These are phyloP conservation scores for Nymphalis polychloros DNA, from an alignment of 2,888 invertebrate genomes.

Conservation along the genomic window DNA sequence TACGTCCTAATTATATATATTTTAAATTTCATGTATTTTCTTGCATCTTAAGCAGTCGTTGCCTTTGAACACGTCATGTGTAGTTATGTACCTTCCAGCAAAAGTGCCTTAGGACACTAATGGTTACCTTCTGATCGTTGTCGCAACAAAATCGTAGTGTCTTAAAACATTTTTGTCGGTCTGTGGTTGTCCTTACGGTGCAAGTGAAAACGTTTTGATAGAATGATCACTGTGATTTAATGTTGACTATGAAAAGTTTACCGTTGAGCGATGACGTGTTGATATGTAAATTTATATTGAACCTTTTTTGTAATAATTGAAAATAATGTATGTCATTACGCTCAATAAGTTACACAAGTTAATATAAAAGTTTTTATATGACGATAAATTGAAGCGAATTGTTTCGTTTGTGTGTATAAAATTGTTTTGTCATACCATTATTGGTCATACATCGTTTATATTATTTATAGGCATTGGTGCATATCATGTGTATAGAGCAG, in stretches of 20 bases:
- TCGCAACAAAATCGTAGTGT: slow-evolving; percentile 16
- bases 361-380: slow-evolving; percentile 35
- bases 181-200: slow-evolving; percentile 35
- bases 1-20: neutral
- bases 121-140: neutral
- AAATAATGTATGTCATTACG: slow-evolving; percentile 34
- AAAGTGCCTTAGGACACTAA: slow-evolving; percentile 15
- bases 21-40: slow-evolving; percentile 12
- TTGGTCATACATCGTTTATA: slow-evolving; percentile 68
- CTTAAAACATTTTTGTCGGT: slow-evolving; percentile 23
- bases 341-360: slow-evolving; percentile 37
- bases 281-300: slow-evolving; percentile 29
- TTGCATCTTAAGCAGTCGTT: slow-evolving; percentile 26
- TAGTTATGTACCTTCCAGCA: slow-evolving; percentile 26
- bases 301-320: slow-evolving; percentile 16
- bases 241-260: slow-evolving; percentile 55
- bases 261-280: slow-evolving; percentile 44
- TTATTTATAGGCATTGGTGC: slow-evolving; percentile 82
- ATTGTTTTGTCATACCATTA: slow-evolving; percentile 63
- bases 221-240: slow-evolving; percentile 67
- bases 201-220: slow-evolving; percentile 44
- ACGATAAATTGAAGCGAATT: slow-evolving; percentile 13
- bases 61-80: slow-evolving; percentile 26
- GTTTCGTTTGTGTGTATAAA: slow-evolving; percentile 54
- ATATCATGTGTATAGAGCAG: slow-evolving; percentile 82